phyloP scores from a whole-genome alignment of 2,888 invertebrate genomes.

The Epiblema foenella region DNA sequence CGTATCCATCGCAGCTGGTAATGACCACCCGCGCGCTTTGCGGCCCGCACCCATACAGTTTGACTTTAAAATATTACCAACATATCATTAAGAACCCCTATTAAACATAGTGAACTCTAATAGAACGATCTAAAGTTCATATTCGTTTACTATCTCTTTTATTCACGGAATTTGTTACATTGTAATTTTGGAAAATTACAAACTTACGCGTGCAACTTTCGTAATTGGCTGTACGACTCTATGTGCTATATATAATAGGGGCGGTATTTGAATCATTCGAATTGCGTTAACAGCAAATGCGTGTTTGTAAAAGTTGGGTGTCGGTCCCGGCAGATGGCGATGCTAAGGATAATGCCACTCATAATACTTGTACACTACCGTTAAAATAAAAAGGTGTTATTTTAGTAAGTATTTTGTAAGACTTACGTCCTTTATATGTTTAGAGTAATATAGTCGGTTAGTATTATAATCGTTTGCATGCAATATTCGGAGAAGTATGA shows the following conservation, averaged over 20 bases:
- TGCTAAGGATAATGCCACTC: constrained; percentile 66
- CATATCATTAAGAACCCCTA: constrained; percentile 36
- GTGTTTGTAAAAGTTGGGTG: constrained; percentile 45
- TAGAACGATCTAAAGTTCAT: constrained; percentile 41
- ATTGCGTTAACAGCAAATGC: constrained; percentile 40
- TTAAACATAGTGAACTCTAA: constrained; percentile 37
- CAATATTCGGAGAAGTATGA: constrained; percentile 63
- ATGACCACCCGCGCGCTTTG: constrained; percentile 77
- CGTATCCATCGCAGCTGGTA: constrained; percentile 68
- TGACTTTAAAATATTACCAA: constrained; percentile 63
- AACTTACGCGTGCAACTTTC: background rate
- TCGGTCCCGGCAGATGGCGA: constrained; percentile 74
- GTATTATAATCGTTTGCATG: constrained; percentile 54
- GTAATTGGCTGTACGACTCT: background rate
- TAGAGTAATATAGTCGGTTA: constrained; percentile 57
- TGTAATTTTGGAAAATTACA: constrained; percentile 19
- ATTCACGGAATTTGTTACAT: background rate
- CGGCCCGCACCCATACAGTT: constrained; percentile 57
- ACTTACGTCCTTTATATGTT: background rate
- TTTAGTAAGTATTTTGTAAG: background rate
- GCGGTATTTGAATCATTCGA: constrained; percentile 23
- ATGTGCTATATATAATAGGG: background rate
- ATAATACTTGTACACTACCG: constrained; percentile 54
- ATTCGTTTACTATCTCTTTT: constrained; percentile 43
- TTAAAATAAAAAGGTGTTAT: constrained; percentile 13